Percentiles rank a stretch among this genome's conserved stretches.
Conservation (phyloP, 2,113 vertebrate species). For the Ammospiza caudacuta region DNA sequence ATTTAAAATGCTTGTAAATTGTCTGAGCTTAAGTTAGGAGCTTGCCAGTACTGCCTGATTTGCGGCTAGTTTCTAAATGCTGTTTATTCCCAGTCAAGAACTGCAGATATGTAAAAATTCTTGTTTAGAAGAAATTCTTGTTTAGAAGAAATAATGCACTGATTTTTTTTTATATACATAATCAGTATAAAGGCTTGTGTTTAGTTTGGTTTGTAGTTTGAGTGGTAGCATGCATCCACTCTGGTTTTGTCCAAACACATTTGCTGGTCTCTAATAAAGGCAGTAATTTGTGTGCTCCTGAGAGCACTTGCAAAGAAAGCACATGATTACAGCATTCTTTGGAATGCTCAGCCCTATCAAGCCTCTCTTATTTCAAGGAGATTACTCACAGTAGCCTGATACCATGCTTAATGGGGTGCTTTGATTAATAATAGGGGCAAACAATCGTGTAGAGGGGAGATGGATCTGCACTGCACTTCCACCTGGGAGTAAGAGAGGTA, state of each 20-base stretch:
- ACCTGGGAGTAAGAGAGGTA: not conserved
- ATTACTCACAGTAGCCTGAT: not conserved
- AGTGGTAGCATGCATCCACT: not conserved
- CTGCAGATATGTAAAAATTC: not conserved
- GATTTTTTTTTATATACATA: not conserved
- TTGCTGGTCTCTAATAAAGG: not conserved
- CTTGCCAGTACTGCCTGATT: not conserved
- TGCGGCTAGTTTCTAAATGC: not conserved
- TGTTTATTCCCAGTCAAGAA: not conserved
- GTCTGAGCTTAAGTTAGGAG: not conserved
- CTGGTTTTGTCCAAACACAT: not conserved
- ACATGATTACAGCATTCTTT: not conserved
- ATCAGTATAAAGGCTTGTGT: not conserved
- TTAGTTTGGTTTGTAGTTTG: not conserved
- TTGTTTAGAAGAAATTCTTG: not conserved
- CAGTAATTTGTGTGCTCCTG: not conserved
- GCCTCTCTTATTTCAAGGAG: not conserved
- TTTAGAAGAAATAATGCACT: not conserved
- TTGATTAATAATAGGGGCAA: not conserved
- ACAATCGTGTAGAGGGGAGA: not conserved
- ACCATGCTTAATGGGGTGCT: not conserved
- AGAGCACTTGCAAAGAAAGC: not conserved
- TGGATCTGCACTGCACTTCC: not conserved
- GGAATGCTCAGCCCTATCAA: not conserved
- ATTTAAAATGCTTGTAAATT: slow-evolving; percentile 20